Conservation (phyloP, 23 tunicate species). For the Halocynthia aurantium region DNA sequence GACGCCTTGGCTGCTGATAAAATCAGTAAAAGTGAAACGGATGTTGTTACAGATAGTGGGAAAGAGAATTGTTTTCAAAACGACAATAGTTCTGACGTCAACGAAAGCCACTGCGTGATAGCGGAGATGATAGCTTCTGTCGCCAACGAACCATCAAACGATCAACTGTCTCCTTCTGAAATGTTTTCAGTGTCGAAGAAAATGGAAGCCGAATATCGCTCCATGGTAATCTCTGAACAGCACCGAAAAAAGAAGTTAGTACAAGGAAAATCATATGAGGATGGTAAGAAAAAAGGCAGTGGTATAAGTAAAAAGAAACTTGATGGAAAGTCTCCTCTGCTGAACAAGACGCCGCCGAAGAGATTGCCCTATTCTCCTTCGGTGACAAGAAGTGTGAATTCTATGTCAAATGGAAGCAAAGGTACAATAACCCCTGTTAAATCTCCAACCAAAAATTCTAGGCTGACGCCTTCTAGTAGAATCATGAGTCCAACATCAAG, state of each 20-base stretch:
- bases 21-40: neutral
- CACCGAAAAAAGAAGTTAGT: slow-evolving; percentile 22
- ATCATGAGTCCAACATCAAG: no score
- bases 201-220: slow-evolving; percentile 80
- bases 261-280: slow-evolving; percentile 14
- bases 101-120: slow-evolving; percentile 26
- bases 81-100: no score
- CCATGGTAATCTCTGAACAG: slow-evolving; percentile 73
- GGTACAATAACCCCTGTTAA: no score
- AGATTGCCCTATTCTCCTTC: neutral
- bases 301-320: neutral
- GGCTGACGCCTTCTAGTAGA: no score
- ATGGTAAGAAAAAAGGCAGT: neutral
- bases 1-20: neutral
- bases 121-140: slow-evolving; percentile 60
- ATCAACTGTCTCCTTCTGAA: slow-evolving; percentile 45
- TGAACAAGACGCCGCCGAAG: neutral
- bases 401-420: no score
- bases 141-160: slow-evolving; percentile 8
- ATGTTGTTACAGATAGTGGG: neutral
- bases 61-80: neutral
- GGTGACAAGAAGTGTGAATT: neutral
- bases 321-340: neutral
- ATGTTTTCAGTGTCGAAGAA: slow-evolving; percentile 76
- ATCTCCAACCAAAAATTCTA: no score